Percentiles rank a stretch among this genome's conserved stretches.
phyloP scores from a whole-genome alignment of 2,888 invertebrate species.

The Pterobdella sp. region DNA sequence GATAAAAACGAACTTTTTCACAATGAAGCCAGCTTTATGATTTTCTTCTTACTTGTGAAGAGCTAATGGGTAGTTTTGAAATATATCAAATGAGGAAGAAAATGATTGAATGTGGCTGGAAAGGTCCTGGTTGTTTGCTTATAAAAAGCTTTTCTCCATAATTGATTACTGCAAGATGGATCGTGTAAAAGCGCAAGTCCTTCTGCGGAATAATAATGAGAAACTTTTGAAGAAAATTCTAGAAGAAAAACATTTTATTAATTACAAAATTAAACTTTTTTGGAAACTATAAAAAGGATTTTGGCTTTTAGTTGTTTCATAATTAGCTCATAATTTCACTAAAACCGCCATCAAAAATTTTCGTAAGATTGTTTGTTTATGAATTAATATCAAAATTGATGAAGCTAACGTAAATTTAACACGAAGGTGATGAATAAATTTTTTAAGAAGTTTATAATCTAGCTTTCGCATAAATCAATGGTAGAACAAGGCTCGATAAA shows the following conservation, averaged over 20 bases:
- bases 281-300: neutral
- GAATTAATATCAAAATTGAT: neutral
- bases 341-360: neutral
- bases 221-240: neutral
- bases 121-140: conserved; percentile 4
- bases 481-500: neutral
- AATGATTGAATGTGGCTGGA: neutral
- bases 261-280: neutral
- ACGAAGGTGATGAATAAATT: neutral
- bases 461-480: conserved; percentile 11
- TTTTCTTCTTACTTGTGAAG: too few species aligned
- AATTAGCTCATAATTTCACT: too few species aligned
- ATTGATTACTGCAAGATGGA: conserved; percentile 9
- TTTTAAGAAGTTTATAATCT: neutral
- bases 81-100: too few species aligned
- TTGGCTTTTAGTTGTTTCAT: neutral
- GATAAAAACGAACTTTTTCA: too few species aligned
- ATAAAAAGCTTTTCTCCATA: conserved; percentile 10
- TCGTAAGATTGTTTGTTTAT: neutral
- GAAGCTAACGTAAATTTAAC: neutral
- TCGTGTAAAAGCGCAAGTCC: neutral
- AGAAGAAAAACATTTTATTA: neutral
- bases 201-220: conserved; percentile 7
- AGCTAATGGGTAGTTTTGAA: too few species aligned
- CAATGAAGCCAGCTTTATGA: too few species aligned